Base-by-base conservation (phyloP, 1,140 invertebrate species). In the Euura lappo region DNA sequence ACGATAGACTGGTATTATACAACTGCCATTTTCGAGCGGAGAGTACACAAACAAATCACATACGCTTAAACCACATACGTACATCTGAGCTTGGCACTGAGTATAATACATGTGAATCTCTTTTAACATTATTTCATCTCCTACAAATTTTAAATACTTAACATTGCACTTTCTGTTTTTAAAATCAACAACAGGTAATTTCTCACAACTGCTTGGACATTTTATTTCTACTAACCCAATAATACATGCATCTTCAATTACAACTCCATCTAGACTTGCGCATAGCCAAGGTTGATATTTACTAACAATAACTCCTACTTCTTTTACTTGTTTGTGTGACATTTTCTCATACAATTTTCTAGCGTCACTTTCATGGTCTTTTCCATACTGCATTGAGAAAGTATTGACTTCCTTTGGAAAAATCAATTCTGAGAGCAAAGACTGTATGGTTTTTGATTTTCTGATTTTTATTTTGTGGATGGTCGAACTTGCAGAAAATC, bases 1-100 rank as follows among this genome's bases (percentile, higher is more conserved):
- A 28, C 76, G 69, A 47, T 76, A 13, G 8, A 79, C 79, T 69
- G 65, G 10, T 70, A 79, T 66, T n/a, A 43, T 69, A 7, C 44
- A 13, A 75, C 71, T 70, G 45, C 77, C 75, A 76, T 77, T 74
- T 75, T 72, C 45, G 11, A 76, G 65, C 65, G 77, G 77, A 11
- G 77, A 75, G 74, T 75, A 80, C 7, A 79, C 65, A 74, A 79
- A 80, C 13, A 82, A 70, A 79, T 80, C 78, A 77, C 77, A 82
- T 44, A 75, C 66, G 46, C 46, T 72, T 67, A 73, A 70, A 6
- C 77, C 78, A 74, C 75, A 72, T 42, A 81, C 46, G 64, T 81
- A 81, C 77, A 82, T 77, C 78, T 81, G 78, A n/a, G 78, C 69
- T 76, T 81, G 77, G 44, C 46, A 45, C 72, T 80, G 79, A 60